phyloP scores from a whole-genome alignment of 2,888 invertebrate genomes.

The Caenorhabditis sp. region DNA sequence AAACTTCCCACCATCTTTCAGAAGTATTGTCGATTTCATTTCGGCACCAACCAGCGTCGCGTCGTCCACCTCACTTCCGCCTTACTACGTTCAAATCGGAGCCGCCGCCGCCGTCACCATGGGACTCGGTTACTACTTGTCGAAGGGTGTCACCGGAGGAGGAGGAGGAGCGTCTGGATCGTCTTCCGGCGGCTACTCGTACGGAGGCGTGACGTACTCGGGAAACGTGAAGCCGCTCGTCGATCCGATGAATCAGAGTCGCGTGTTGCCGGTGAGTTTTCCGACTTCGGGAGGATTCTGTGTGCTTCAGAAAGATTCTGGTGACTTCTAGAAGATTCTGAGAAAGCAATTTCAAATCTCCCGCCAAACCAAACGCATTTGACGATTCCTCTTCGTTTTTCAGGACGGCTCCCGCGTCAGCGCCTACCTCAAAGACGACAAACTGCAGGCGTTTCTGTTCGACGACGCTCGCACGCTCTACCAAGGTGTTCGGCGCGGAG shows the following conservation, averaged over 20 bases:
- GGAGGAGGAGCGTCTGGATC: conserved; percentile 7
- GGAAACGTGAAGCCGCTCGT: conserved; percentile 73
- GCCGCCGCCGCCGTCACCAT: conserved; percentile 75
- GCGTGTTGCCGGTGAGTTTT: conserved; percentile 57
- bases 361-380: background rate
- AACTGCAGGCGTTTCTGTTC: conserved; percentile 87
- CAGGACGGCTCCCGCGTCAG: conserved; percentile 80
- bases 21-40: conserved; percentile 68
- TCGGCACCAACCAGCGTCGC: conserved; percentile 57
- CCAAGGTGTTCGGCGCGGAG: conserved; percentile 89
- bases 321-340: background rate
- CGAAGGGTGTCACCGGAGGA: conserved; percentile 47
- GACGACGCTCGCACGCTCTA: conserved; percentile 93
- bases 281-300: background rate
- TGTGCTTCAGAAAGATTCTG: background rate
- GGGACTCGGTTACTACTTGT: conserved; percentile 75
- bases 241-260: conserved; percentile 77
- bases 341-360: background rate
- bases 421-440: conserved; percentile 74
- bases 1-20: conserved; percentile 26
- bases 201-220: conserved; percentile 58
- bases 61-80: conserved; percentile 33
- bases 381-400: background rate
- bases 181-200: conserved; percentile 38
- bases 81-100: conserved; percentile 65